Percentiles rank a stretch among this genome's conserved stretches.
Evolutionary conservation across 2,113 vertebrate genomes (phyloP).

Genomic region (Thunnus thynnus): DNA sequence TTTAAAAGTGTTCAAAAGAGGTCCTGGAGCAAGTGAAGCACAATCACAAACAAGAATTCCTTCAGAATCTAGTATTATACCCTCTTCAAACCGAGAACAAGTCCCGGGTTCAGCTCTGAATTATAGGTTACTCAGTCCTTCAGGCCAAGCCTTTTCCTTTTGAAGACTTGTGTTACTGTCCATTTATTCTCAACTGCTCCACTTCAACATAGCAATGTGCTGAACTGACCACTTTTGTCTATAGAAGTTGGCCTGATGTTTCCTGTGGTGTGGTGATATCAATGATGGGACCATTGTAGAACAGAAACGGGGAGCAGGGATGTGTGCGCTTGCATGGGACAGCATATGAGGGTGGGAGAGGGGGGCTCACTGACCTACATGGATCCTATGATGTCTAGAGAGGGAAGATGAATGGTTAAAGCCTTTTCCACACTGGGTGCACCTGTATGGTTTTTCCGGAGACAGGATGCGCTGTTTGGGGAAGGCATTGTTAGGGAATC

Average conservation of each 20-base stretch:
- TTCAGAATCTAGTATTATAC: constrained; percentile 59
- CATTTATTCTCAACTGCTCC: constrained; percentile 54
- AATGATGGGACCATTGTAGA: constrained; percentile 52
- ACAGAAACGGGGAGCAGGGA: constrained; percentile 27
- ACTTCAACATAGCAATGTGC: constrained; percentile 31
- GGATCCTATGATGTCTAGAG: constrained; percentile 86
- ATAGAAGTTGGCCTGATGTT: constrained; percentile 57
- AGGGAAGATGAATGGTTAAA: constrained; percentile 88
- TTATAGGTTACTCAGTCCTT: constrained; percentile 61
- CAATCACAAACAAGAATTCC: constrained; percentile 64
- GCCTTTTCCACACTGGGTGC: constrained; percentile 87
- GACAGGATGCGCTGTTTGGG: constrained; percentile 82
- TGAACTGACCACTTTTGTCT: constrained; percentile 46
- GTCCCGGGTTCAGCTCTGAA: constrained; percentile 59
- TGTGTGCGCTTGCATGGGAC: constrained; percentile 30
- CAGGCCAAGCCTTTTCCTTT: constrained; percentile 35
- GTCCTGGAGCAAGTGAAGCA: constrained; percentile 68
- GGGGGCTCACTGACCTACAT: constrained; percentile 78
- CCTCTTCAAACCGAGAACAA: constrained; percentile 58
- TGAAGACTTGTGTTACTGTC: constrained; percentile 54
- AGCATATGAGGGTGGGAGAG: neutral
- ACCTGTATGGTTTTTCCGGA: constrained; percentile 85
- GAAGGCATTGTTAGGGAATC: constrained; percentile 83
- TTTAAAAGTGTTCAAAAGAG: constrained; percentile 78
- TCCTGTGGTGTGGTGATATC: constrained; percentile 35